phyloP scores from a whole-genome alignment of 2,888 invertebrate genomes.

The Leistus spinibarbis region DNA sequence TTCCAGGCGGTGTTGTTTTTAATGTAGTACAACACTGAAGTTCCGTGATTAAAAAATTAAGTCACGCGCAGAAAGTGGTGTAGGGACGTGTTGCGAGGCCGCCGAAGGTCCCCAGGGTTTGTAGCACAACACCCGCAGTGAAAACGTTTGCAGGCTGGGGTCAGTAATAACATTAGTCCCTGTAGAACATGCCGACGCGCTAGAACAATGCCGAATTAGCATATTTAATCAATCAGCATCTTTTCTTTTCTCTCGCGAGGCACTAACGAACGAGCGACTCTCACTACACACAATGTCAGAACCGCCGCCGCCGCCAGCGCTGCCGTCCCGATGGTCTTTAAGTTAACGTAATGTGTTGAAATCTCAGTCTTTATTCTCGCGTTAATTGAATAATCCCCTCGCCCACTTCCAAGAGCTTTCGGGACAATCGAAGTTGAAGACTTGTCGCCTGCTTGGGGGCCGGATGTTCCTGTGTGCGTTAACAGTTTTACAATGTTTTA shows the following conservation, averaged over 20 bases:
- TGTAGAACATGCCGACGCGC: conserved; percentile 11
- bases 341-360: conserved; percentile 40
- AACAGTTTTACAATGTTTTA: conserved; percentile 39
- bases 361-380: conserved; percentile 40
- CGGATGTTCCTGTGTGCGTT: neutral
- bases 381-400: conserved; percentile 40
- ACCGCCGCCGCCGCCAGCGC: neutral
- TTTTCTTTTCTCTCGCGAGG: conserved; percentile 23
- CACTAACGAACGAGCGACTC: conserved; percentile 31
- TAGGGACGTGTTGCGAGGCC: neutral
- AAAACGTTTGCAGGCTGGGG: conserved; percentile 13
- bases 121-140: neutral
- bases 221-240: conserved; percentile 40
- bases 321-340: conserved; percentile 29
- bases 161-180: conserved; percentile 40
- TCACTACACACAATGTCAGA: neutral
- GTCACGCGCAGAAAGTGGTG: no score
- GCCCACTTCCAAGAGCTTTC: conserved; percentile 30
- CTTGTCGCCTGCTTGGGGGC: conserved; percentile 32
- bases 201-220: conserved; percentile 39
- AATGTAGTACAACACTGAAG: neutral
- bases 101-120: neutral
- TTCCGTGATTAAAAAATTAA: neutral
- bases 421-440: conserved; percentile 36
- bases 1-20: neutral